Evolutionary conservation across 2,113 vertebrate genomes (phyloP).

Genomic region (Bos javanicus): DNA sequence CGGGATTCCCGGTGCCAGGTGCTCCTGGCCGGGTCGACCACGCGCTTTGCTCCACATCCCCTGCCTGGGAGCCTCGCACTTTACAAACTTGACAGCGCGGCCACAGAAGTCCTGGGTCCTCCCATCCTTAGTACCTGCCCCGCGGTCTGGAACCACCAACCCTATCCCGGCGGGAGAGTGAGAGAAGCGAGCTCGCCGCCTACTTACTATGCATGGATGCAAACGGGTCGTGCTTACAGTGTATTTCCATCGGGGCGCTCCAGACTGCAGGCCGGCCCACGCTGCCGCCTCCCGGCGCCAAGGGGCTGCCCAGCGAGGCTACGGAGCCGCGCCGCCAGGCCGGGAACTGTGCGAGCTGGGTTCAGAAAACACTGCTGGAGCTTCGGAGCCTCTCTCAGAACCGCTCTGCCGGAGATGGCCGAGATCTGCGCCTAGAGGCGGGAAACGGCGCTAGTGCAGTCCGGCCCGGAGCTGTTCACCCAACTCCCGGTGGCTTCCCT

Average conservation of each 20-base stretch:
- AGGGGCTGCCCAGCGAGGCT: constrained; percentile 61
- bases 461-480: background rate
- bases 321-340: constrained; percentile 43
- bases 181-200: constrained; percentile 80
- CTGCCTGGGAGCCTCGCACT: constrained; percentile 24
- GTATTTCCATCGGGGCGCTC: constrained; percentile 94
- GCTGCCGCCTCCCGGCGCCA: constrained; percentile 66
- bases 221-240: constrained; percentile 99
- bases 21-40: constrained; percentile 34
- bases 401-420: constrained; percentile 1
- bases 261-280: constrained; percentile 70
- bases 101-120: background rate
- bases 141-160: constrained; percentile 37
- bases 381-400: constrained; percentile 17
- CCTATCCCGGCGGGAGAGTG: constrained; percentile 64
- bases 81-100: constrained; percentile 37
- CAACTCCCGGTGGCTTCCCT: constrained; percentile 41
- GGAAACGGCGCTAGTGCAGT: constrained; percentile 33
- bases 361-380: constrained; percentile 43
- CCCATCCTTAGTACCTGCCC: constrained; percentile 15
- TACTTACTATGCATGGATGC: constrained; percentile 99
- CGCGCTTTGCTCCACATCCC: background rate
- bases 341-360: background rate
- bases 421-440: constrained; percentile 36
- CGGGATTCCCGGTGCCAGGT: constrained; percentile 47